A percentile compares a stretch with the other conserved stretches of the same genome.
phyloP scores from a whole-genome alignment of 2,113 vertebrate species.

The Campylomormyrus numenius region DNA sequence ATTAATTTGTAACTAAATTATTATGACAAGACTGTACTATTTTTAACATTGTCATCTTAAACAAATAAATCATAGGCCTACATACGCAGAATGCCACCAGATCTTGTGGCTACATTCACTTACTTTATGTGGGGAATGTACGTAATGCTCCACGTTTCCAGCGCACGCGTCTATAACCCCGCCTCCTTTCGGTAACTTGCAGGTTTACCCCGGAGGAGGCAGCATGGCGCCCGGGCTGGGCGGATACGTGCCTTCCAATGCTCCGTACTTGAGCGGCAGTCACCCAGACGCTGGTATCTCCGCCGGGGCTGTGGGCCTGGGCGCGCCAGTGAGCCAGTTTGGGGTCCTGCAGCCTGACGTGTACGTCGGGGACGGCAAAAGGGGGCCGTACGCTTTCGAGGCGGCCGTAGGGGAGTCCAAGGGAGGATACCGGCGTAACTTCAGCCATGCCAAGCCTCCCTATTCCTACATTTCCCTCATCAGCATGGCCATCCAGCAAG shows the following conservation, averaged over 20 bases:
- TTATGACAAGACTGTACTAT: neutral
- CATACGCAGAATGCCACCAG: neutral
- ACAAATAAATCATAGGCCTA: neutral
- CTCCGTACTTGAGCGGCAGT: conserved; percentile 25
- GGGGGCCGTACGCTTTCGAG: conserved; percentile 23
- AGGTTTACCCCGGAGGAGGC: conserved; percentile 30
- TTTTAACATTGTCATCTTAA: neutral
- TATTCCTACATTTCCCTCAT: conserved; percentile 34
- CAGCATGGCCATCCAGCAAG: conserved; percentile 45
- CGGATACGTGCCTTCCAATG: conserved; percentile 17
- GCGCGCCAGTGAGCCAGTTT: conserved; percentile 1
- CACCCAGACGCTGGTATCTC: neutral
- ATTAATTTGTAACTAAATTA: neutral
- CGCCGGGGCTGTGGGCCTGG: conserved; percentile 9
- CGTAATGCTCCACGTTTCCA: neutral
- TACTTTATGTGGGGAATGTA: neutral
- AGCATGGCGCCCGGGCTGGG: conserved; percentile 23
- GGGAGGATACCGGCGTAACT: conserved; percentile 30
- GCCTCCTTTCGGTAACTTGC: neutral
- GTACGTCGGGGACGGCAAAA: conserved; percentile 1
- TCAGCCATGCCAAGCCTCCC: conserved; percentile 41
- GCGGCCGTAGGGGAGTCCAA: conserved; percentile 23
- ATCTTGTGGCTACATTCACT: neutral
- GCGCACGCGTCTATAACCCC: neutral
- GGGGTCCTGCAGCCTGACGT: neutral